Percentiles rank a stretch among this genome's conserved stretches.
Conservation (phyloP, 2,113 vertebrate species). For the Oceanites oceanicus region DNA sequence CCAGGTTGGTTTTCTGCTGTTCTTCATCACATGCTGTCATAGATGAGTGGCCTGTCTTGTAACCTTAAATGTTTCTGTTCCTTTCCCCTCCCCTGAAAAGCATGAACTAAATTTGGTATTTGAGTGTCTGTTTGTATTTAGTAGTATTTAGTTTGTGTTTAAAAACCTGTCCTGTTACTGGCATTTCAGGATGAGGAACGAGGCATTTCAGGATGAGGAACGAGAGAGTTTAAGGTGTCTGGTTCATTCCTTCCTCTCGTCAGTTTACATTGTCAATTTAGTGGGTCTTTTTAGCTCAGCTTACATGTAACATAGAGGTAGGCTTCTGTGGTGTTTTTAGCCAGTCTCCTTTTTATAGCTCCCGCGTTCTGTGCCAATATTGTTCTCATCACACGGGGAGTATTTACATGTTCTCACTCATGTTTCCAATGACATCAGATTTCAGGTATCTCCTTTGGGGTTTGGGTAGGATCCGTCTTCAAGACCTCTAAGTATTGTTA, state of each 20-base stretch:
- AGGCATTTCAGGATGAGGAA: background rate
- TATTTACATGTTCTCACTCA: background rate
- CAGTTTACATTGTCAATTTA: background rate
- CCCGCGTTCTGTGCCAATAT: fast-evolving
- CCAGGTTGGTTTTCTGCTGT: constrained; percentile 77
- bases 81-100: background rate
- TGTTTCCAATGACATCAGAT: background rate
- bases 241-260: background rate
- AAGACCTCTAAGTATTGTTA: background rate
- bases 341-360: background rate
- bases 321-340: background rate
- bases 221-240: background rate
- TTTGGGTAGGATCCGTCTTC: background rate
- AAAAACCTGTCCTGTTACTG: background rate
- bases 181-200: background rate
- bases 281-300: background rate
- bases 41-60: background rate
- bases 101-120: background rate
- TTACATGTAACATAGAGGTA: background rate
- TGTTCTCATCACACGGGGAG: background rate
- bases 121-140: background rate
- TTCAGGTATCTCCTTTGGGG: background rate
- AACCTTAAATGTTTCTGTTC: background rate
- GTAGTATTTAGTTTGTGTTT: background rate
- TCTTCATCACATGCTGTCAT: fast-evolving